Base-by-base conservation (phyloP, 1,140 invertebrate genomes). In the Nautilus pompilius region DNA sequence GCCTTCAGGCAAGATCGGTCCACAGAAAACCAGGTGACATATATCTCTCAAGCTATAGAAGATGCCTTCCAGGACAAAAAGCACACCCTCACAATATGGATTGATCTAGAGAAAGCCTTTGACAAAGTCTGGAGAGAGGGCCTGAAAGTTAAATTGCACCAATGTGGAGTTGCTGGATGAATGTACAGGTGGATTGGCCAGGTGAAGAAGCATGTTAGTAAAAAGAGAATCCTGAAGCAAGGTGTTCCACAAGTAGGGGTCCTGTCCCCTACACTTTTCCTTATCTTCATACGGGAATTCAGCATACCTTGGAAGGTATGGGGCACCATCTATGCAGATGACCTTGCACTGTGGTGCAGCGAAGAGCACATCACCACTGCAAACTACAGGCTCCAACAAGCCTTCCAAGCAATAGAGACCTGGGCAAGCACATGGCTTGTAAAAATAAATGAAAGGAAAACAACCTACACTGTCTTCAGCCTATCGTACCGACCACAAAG, bases 271-370 rank as follows among this genome's bases (percentile, higher is more conserved):
- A 64, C 57, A 2, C 61, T 63, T 10, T 61, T 68, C 53, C 49
- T 67, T 13, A 46, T 68, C 51, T 68, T 68, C 62, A 68, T 61
- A n/a, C n/a, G n/a, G n/a, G n/a, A n/a, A n/a, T n/a, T n/a, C n/a
- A n/a, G n/a, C n/a, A n/a, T n/a, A n/a, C n/a, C n/a, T n/a, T n/a
- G n/a, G n/a, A n/a, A n/a, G n/a, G n/a, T n/a, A n/a, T n/a, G n/a
- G n/a, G n/a, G n/a, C n/a, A n/a, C n/a, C n/a, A n/a, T n/a, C n/a
- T n/a, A n/a, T n/a, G n/a, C n/a, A n/a, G n/a, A n/a, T n/a, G n/a
- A n/a, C n/a, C n/a, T n/a, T n/a, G n/a, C n/a, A n/a, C n/a, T n/a
- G n/a, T n/a, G n/a, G n/a, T n/a, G n/a, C n/a, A n/a, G n/a, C n/a
- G n/a, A n/a, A n/a, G 60, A 61, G 45, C 5, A 54, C 30, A 17